Evolutionary conservation across 2,113 vertebrate genomes (phyloP).

Genomic region (Ranitomeya imitator): DNA sequence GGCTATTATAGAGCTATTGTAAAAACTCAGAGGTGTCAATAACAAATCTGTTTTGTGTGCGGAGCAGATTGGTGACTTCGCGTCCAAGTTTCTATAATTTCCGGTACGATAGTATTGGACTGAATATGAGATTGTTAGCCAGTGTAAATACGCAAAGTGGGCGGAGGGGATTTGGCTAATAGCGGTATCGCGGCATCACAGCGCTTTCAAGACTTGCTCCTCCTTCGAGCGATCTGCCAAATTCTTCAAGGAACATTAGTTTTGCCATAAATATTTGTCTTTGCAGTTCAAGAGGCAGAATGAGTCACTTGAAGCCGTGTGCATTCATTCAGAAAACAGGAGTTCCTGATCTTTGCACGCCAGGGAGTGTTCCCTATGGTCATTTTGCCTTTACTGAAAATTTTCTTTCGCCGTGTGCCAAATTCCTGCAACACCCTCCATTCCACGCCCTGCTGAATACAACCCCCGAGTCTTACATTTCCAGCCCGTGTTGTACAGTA

Average conservation of each 20-base stretch:
- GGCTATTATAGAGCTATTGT: neutral
- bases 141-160: no score
- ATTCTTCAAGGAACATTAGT: neutral
- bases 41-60: neutral
- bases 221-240: slow-evolving; percentile 19
- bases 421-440: slow-evolving; percentile 49
- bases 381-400: slow-evolving; percentile 13
- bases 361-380: slow-evolving; percentile 48
- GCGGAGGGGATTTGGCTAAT: neutral
- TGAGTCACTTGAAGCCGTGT: slow-evolving; percentile 41
- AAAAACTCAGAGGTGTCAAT: neutral
- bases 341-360: slow-evolving; percentile 50
- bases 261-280: slow-evolving; percentile 55
- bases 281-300: slow-evolving; percentile 13
- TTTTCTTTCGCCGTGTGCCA: slow-evolving; percentile 31
- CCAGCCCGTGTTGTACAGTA: slow-evolving; percentile 22
- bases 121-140: neutral
- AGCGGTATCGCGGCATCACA: no score
- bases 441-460: slow-evolving; percentile 28
- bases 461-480: slow-evolving; percentile 36
- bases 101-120: neutral
- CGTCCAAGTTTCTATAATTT: neutral
- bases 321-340: slow-evolving; percentile 53
- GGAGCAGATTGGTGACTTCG: neutral
- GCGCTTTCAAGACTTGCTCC: neutral